Percentiles rank a stretch among this genome's conserved stretches.
Evolutionary conservation across 2,888 invertebrate genomes (phyloP).

Genomic region (Harpagoxenus sublaevis): DNA sequence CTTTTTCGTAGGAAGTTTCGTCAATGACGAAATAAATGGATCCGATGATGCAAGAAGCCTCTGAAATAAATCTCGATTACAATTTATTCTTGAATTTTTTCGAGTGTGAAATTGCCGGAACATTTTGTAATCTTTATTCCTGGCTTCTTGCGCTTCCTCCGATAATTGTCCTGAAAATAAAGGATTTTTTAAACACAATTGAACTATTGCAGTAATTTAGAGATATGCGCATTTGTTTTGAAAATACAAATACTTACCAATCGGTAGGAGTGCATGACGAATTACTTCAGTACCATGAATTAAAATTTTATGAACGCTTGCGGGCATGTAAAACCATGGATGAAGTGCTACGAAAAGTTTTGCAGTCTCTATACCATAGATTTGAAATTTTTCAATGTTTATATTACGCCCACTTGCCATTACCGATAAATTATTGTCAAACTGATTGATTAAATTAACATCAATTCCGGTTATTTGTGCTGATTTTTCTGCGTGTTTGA

Average conservation of each 20-base stretch:
- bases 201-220: not conserved
- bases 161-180: not conserved
- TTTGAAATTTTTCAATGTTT: not conserved
- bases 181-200: not conserved
- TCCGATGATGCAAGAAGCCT: not conserved
- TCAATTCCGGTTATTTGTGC: conserved; percentile 2
- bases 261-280: not conserved
- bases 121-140: not conserved
- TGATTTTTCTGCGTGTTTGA: not conserved
- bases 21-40: not conserved
- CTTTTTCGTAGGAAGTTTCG: not conserved
- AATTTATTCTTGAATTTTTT: not conserved
- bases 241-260: not conserved
- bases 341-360: not conserved
- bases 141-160: not conserved
- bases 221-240: not conserved
- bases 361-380: not conserved
- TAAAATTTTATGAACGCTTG: conserved; percentile 8
- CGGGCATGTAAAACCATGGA: not conserved
- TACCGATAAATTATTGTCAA: conserved; percentile 5
- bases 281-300: not conserved
- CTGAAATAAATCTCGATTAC: not conserved
- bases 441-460: conserved; percentile 5
- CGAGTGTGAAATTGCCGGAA: not conserved
- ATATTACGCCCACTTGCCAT: conserved; percentile 5